Evolutionary conservation across 2,113 vertebrate species (phyloP).

Genomic region (Charina bottae): DNA sequence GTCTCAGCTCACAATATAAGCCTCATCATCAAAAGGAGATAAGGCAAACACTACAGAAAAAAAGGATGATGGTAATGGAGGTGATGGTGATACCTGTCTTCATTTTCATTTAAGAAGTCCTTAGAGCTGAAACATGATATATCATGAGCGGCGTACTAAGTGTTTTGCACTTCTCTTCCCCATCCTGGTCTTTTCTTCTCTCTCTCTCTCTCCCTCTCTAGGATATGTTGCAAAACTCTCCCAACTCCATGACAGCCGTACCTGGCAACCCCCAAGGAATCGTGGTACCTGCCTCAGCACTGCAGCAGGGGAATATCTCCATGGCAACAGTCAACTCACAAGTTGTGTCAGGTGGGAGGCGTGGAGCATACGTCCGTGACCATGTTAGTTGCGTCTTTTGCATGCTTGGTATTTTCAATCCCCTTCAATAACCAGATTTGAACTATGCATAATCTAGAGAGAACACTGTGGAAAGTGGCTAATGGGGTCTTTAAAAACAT

Average conservation of each 20-base stretch:
- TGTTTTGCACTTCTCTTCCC: neutral
- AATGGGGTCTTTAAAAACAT: neutral
- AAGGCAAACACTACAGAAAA: neutral
- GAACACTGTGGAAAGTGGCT: neutral
- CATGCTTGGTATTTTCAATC: constrained; percentile 38
- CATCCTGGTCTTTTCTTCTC: neutral
- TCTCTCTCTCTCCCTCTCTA: constrained; percentile 57
- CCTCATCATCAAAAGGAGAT: neutral
- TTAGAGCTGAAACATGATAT: neutral
- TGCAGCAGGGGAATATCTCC: constrained; percentile 88
- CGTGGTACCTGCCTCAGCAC: constrained; percentile 84
- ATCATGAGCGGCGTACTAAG: neutral
- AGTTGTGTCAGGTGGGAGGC: constrained; percentile 87
- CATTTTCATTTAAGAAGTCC: neutral
- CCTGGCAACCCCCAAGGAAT: constrained; percentile 91
- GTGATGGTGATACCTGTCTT: neutral
- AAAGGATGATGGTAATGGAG: neutral
- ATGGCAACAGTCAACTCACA: constrained; percentile 90
- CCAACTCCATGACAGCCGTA: constrained; percentile 87
- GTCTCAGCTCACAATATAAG: neutral
- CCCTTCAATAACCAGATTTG: constrained; percentile 10
- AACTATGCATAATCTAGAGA: neutral
- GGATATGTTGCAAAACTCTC: constrained; percentile 95
- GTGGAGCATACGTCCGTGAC: constrained; percentile 28
- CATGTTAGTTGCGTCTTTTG: constrained; percentile 38